Evolutionary conservation across 64 coral and sea anemone genomes (phyloP).

Genomic region (Cladopsammia gracilis): DNA sequence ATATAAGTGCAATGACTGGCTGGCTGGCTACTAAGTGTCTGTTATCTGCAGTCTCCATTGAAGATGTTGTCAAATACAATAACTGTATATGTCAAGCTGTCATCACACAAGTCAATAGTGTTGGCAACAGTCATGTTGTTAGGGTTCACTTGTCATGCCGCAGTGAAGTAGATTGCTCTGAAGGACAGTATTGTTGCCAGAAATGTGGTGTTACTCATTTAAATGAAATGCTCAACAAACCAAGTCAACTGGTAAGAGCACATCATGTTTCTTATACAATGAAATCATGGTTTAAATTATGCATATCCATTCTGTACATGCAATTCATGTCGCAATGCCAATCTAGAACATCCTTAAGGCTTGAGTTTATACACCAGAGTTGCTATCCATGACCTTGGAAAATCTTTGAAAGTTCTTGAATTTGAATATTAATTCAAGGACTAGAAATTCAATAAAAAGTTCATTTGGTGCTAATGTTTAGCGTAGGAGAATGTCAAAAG

Average conservation of each 20-base stretch:
- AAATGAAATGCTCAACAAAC: conserved; percentile 52
- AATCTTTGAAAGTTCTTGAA: no score
- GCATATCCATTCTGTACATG: no score
- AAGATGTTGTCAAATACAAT: conserved; percentile 1
- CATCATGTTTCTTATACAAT: no score
- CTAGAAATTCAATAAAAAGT: no score
- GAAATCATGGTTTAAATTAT: no score
- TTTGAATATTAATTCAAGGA: no score
- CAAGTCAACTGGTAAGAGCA: conserved; percentile 12
- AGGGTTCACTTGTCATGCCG: conserved; percentile 81
- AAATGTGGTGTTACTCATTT: conserved; percentile 57
- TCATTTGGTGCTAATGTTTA: no score
- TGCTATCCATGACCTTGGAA: no score
- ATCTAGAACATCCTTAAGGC: no score
- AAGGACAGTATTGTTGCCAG: conserved; percentile 64
- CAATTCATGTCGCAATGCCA: no score
- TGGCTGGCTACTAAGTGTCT: conserved; percentile 92
- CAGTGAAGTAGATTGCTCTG: conserved; percentile 23
- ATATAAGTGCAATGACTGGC: conserved; percentile 79
- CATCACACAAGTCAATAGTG: conserved; percentile 60
- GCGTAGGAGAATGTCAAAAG: no score
- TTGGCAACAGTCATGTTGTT: conserved; percentile 7
- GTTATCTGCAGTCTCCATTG: conserved; percentile 14
- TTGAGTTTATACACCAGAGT: no score
- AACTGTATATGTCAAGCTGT: conserved; percentile 78